Conservation (phyloP, 1,140 invertebrate genomes). For the Alviniconcha marisindica region DNA sequence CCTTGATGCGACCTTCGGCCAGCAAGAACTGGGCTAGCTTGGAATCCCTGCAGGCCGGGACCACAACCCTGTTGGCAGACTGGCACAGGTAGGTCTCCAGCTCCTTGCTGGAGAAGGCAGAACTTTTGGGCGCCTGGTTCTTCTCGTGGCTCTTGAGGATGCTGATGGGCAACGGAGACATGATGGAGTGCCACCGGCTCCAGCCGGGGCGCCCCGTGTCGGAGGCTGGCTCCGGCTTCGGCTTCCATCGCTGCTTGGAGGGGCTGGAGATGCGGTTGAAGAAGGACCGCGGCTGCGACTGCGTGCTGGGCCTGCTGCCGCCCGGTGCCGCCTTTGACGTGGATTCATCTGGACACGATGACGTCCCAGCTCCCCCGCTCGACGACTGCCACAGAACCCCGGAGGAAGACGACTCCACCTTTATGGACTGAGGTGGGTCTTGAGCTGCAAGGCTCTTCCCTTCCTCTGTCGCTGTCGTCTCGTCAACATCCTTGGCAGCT, state of each 20-base stretch:
- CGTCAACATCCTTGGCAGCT: not conserved
- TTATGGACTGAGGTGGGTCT: not conserved
- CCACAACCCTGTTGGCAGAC: slow-evolving; percentile 48
- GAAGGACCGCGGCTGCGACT: not conserved
- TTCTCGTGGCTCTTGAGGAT: not conserved
- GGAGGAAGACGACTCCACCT: not conserved
- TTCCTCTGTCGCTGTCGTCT: not conserved
- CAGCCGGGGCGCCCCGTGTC: not conserved
- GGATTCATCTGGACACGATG: no score
- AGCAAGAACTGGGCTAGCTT: slow-evolving; percentile 36
- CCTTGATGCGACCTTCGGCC: slow-evolving; percentile 45
- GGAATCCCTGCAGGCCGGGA: slow-evolving; percentile 40
- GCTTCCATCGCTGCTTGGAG: slow-evolving; percentile 8
- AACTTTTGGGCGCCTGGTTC: not conserved
- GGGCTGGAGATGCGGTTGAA: slow-evolving; percentile 3
- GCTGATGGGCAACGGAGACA: not conserved
- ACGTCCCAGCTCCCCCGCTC: no score
- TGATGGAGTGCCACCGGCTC: slow-evolving; percentile 18
- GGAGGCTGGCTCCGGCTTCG: not conserved
- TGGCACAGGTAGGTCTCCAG: slow-evolving; percentile 39
- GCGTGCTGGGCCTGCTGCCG: not conserved
- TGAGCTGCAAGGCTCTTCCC: not conserved
- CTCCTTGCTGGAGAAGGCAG: slow-evolving; percentile 38
- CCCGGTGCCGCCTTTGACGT: not conserved
- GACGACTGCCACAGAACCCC: not conserved